Base-by-base conservation (phyloP, 1,140 invertebrate species). In the Trigoniulus corallinus region DNA sequence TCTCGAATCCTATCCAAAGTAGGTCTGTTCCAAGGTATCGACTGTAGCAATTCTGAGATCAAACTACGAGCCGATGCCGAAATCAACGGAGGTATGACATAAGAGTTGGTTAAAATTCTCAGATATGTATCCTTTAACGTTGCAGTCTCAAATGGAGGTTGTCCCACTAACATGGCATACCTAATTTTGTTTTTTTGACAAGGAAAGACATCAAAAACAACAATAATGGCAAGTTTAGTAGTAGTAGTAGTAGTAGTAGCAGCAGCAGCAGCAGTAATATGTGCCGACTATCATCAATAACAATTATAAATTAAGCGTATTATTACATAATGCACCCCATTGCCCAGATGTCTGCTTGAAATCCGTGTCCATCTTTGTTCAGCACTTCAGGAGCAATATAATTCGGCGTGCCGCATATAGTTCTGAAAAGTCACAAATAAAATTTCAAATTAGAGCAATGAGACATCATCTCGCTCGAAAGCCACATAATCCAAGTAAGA, bases 361-460 rank as follows among this genome's bases (percentile, higher is more conserved):
- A 95, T 15, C 88, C 92, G 65, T 97, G 89, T 0, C 91, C 91
- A 61, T 84, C 82, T 69, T 94, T 95, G 22, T 78, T 84, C 47
- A 98, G 67, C 52, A 97, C 91, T 68, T 97, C 93, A 12, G 93
- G 93, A 4, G 93, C 92, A 59, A 97, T 96, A 60, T 98, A 98
- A 66, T 98, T 97, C 3, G 93, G 92, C n/a, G 93, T 97, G 13
- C 92, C 93, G 66, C 93, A 97, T 21, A 97, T 65, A 34, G 91
- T 96, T 68, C 81, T 83, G 63, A 18, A 3, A 12, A 63, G 58
- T 48, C 47, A 52, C 54, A 50, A 48, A 52, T 47, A 57, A 29
- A 47, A 53, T 51, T 44, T 42, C 4, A 50, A 44, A 22, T 34
- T 34, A 34, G 29, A 7, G 15, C 7, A 34, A 34, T 15, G 15